Evolutionary conservation across 2,113 vertebrate species (phyloP), one percentile per base, ranked within the genome.

Genomic region (Paedocypris sp.): DNA sequence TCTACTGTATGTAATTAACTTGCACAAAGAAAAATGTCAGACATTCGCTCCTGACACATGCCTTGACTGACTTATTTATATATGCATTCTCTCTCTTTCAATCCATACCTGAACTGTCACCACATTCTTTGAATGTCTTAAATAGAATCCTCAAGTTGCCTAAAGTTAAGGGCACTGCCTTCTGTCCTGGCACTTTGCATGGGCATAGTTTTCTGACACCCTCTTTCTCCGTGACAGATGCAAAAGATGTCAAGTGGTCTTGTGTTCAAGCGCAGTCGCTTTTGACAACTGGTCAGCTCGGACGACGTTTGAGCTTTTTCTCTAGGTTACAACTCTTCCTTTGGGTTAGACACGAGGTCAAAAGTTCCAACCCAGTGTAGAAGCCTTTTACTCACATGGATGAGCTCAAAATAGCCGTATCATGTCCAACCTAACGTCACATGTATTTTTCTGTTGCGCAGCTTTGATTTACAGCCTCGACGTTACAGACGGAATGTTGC

Each of bases 401-500:
- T 18, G 26, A 3, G 23, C 15, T 16, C 4, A 10, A 49, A 53
- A 59, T 54, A 64, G 50, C 29, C 11, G 4, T 25, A 39, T n/a
- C 36, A 4, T 43, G 36, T 51, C 36, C 60, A 36, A 28, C 33
- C 36, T 11, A 36, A 26, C 22, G 16, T 28, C 57, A n/a, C 11
- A n/a, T 13, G 13, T 12, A 47, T 11, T 33, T 29, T 43, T 45
- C 16, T 13, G 7, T 26, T 20, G 26, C 2, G 20, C 25, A 23
- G 20, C 20, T 46, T 53, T 60, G 43, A 69, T 47, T 60, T 48
- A 63, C 16, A 36, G 11, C n/a, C n/a, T n/a, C 13, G 56, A 49
- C 58, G 57, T 32, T 6, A 57, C 45, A 25, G 22, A 13, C 13
- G 47, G 51, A 26, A 26, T 50, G 19, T 64, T 35, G 75, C 68